Base-by-base conservation (phyloP, 2,888 invertebrate genomes). In the Schizaphis graminum region DNA sequence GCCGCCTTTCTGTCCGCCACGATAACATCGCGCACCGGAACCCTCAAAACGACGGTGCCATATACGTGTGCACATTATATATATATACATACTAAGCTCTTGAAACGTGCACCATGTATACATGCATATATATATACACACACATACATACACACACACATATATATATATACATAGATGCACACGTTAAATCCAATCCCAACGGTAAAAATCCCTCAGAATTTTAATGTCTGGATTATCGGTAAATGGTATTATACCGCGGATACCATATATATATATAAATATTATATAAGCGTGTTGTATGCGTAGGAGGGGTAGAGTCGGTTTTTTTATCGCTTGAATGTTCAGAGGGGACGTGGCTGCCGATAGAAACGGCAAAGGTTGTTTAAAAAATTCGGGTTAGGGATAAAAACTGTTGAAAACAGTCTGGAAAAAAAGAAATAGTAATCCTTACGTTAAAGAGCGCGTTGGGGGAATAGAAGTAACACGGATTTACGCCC, bases 401-500 rank as follows among this genome's bases (percentile, higher is more conserved):
- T 44, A 85, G 93, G 89, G 77, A 90, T 67, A 47, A 61, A 92
- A 61, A 90, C 93, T 93, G 85, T 85, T 90, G 89, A 90, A 93
- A 94, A 94, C 93, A 86, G 77, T 24, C 47, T 35, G 90, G 86
- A 41, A 67, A 49, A 86, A 77, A 86, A 88, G 87, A 89, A 93
- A 93, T 89, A 89, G 89, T 93, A 93, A 90, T 94, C 93, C 93
- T 94, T 35, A 61, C 93, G 93, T 84, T 86, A 94, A 94, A 94
- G 90, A 90, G 90, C 89, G 35, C 35, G 16, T 35, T 10, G 47
- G 47, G 84, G 41, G 86, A 8, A 84, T 84, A 88, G 49, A 90
- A 90, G 61, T 90, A 89, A 90, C 93, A 94, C 90, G 93, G 93
- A 94, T 94, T 94, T 94, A 94, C 93, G 93, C 93, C 93, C 93